Evolutionary conservation across 2,888 invertebrate species (phyloP).

Genomic region (Omphaloscelis lunosa): DNA sequence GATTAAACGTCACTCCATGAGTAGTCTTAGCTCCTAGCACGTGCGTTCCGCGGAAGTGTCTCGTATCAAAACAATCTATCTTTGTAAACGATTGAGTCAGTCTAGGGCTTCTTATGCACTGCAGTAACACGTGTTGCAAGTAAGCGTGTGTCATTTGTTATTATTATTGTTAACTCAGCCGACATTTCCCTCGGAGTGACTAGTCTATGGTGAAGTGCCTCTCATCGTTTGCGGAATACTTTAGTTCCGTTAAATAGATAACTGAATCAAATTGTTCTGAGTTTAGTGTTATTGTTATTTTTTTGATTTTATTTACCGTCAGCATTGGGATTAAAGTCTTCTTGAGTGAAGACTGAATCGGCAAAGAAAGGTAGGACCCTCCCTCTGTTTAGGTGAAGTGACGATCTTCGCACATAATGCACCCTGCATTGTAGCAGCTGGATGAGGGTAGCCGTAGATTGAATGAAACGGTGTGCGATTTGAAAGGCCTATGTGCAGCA

Average conservation of each 20-base stretch:
- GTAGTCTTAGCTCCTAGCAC: conserved; percentile 7
- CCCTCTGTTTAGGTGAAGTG: neutral
- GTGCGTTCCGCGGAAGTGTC: conserved; percentile 5
- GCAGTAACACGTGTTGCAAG: conserved; percentile 23
- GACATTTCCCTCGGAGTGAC: conserved; percentile 17
- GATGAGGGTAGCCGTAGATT: neutral
- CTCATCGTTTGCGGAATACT: neutral
- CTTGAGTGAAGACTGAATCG: neutral
- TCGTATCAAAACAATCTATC: conserved; percentile 27
- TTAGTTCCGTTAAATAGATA: conserved; percentile 11
- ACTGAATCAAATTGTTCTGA: neutral
- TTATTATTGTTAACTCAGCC: conserved; percentile 1
- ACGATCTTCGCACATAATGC: neutral
- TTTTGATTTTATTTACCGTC: conserved; percentile 7
- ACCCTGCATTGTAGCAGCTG: neutral
- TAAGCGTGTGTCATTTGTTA: conserved; percentile 31
- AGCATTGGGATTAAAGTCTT: neutral
- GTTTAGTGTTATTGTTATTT: conserved; percentile 20
- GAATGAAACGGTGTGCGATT: neutral
- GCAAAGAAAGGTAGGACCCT: conserved; percentile 2
- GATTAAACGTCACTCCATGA: conserved; percentile 17
- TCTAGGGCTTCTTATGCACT: conserved; percentile 7
- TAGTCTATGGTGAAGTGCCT: conserved; percentile 27
- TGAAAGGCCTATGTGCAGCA: neutral
- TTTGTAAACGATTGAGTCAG: conserved; percentile 37